phyloP scores from a whole-genome alignment of 2,888 invertebrate species.

The Tortricodes alternella region DNA sequence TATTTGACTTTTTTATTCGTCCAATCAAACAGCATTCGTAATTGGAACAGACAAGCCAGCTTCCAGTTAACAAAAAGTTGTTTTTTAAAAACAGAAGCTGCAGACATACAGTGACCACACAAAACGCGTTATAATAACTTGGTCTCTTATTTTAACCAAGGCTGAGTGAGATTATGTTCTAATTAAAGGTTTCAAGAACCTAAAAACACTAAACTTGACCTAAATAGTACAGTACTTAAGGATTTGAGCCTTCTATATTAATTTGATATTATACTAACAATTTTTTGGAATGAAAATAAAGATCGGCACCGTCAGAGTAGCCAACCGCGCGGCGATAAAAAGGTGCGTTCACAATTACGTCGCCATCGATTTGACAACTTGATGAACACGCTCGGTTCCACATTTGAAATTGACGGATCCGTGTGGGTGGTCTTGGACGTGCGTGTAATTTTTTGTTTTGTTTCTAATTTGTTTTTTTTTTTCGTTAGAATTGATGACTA shows the following conservation, averaged over 20 bases:
- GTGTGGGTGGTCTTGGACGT: constrained; percentile 74
- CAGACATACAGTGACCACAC: constrained; percentile 16
- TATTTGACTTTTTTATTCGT: constrained; percentile 44
- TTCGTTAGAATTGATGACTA: constrained; percentile 69
- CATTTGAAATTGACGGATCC: constrained; percentile 70
- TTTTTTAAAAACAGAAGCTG: constrained; percentile 22
- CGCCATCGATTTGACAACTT: constrained; percentile 80
- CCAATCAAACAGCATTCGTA: constrained; percentile 45
- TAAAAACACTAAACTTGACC: no score
- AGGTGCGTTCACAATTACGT: constrained; percentile 74
- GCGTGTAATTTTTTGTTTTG: constrained; percentile 53
- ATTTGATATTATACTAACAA: not conserved
- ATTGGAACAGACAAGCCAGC: constrained; percentile 50
- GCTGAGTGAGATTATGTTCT: no score
- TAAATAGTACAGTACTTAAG: no score
- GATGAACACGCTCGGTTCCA: constrained; percentile 76
- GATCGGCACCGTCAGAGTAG: constrained; percentile 20
- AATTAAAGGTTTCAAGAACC: no score
- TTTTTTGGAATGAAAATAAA: constrained; percentile 14
- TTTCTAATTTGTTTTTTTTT: constrained; percentile 54
- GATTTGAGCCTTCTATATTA: not conserved
- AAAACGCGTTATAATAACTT: constrained; percentile 10
- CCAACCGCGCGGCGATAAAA: constrained; percentile 48
- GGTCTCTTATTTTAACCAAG: no score
- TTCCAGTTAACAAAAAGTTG: constrained; percentile 48